Percentiles rank a stretch among this genome's conserved stretches.
Conservation (phyloP, 2,797 vertebrate species). For the Sebastes alutus region DNA sequence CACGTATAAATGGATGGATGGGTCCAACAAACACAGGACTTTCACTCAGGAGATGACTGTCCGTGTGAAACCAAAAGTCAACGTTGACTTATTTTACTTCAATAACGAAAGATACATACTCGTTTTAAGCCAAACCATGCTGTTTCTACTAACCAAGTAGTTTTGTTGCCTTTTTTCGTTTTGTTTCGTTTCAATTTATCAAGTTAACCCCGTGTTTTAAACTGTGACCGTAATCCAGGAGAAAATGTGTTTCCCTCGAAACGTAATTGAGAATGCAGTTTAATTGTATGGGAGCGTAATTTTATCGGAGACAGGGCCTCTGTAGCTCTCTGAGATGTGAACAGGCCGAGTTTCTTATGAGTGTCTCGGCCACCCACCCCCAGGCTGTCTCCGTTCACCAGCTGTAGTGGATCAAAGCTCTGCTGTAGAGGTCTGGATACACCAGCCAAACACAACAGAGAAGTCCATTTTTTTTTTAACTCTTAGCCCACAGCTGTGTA, state of each 20-base stretch:
- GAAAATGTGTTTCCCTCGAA: no score
- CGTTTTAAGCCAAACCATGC: no score
- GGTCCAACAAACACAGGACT: not conserved
- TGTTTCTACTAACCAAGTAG: not conserved
- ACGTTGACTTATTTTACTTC: no score
- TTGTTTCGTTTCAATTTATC: no score
- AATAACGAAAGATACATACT: no score
- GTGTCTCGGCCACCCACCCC: not conserved
- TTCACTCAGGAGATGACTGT: not conserved
- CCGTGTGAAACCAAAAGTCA: no score
- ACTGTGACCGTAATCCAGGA: no score
- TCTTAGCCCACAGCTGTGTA: not conserved
- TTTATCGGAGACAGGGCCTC: not conserved
- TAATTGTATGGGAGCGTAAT: no score
- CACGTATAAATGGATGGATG: not conserved
- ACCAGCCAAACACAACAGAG: not conserved
- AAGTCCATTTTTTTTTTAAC: not conserved
- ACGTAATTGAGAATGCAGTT: no score
- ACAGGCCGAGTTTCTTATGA: not conserved
- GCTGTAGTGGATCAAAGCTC: not conserved
- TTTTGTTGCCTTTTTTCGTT: no score
- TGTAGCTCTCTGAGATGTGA: not conserved
- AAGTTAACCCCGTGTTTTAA: no score
- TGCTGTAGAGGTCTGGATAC: not conserved
- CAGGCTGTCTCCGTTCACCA: not conserved